phyloP scores from a whole-genome alignment of 2,888 invertebrate genomes.

The Tricholauxania praeusta region DNA sequence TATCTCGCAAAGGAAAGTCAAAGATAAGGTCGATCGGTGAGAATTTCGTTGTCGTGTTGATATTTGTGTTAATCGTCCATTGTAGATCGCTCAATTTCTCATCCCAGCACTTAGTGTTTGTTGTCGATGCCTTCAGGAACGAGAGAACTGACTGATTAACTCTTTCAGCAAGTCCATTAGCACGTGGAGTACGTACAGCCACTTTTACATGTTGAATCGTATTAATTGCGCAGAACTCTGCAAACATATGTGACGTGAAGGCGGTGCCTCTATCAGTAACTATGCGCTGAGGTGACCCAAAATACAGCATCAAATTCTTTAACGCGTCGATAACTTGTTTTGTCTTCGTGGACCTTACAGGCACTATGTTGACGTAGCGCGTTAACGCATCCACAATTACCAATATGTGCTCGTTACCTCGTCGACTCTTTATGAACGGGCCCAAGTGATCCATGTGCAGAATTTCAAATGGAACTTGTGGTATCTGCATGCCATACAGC shows the following conservation, averaged over 20 bases:
- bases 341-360: conserved; percentile 45
- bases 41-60: conserved; percentile 37
- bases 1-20: conserved; percentile 42
- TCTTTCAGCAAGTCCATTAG: conserved; percentile 43
- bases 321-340: conserved; percentile 36
- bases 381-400: conserved; percentile 41
- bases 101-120: conserved; percentile 41
- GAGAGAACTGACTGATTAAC: conserved; percentile 38
- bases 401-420: conserved; percentile 37
- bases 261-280: no score
- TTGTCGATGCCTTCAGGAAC: conserved; percentile 24
- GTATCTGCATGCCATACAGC: conserved; percentile 25
- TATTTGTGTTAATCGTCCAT: conserved; percentile 40
- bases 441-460: conserved; percentile 34
- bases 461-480: conserved; percentile 26
- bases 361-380: conserved; percentile 32
- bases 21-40: conserved; percentile 45
- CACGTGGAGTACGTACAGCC: conserved; percentile 41
- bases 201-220: conserved; percentile 43
- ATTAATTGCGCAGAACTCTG: conserved; percentile 22
- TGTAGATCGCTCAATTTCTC: conserved; percentile 29
- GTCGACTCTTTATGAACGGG: conserved; percentile 26
- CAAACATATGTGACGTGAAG: no score
- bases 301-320: conserved; percentile 40
- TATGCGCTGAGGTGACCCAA: no score